Conservation (phyloP, 2,113 vertebrate species). For the Apodemus sylvaticus region DNA sequence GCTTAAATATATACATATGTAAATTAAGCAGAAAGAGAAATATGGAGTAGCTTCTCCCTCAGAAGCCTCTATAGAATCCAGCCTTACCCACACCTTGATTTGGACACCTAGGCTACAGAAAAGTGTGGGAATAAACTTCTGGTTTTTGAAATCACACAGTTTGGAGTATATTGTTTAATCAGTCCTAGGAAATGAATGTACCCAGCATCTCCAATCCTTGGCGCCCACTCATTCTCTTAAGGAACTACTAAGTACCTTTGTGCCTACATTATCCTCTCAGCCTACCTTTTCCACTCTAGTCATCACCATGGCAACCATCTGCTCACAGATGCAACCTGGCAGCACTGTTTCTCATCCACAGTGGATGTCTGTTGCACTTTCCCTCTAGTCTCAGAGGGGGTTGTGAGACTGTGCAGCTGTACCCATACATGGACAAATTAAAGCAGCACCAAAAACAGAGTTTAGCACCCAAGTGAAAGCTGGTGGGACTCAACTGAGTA, state of each 20-base stretch:
- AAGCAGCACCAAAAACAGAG: background rate
- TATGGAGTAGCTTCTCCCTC: background rate
- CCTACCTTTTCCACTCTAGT: background rate
- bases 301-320: background rate
- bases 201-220: background rate
- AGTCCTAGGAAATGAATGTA: background rate
- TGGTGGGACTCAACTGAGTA: too few relatives aligned
- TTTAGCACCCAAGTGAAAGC: too few relatives aligned
- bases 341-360: background rate
- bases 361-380: background rate
- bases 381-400: background rate
- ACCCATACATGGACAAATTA: background rate
- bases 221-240: background rate
- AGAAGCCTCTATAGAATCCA: background rate
- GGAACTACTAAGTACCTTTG: background rate
- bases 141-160: background rate
- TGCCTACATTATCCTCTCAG: background rate
- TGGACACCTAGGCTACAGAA: background rate
- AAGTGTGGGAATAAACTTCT: background rate
- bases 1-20: background rate
- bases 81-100: background rate
- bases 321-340: background rate
- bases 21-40: background rate
- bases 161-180: background rate
- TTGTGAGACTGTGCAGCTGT: background rate